Evolutionary conservation across 2,888 invertebrate genomes (phyloP), one percentile per base, ranked within the genome.

Genomic region (Sinelater perroti): DNA sequence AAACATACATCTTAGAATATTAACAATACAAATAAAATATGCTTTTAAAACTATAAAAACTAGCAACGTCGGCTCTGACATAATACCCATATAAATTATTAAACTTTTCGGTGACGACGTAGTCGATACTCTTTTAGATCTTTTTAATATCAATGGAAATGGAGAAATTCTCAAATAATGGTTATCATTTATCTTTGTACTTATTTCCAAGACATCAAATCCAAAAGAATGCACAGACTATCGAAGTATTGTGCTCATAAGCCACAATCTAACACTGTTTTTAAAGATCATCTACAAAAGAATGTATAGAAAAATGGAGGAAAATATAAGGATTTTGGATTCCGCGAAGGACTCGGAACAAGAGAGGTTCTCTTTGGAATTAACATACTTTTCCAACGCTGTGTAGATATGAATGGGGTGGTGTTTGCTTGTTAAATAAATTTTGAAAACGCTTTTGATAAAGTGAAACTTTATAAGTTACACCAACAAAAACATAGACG

Each of bases 21-120:
- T 56, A 54, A 44, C 35, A 56, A 6, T 28, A 40, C 16, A 56
- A 44, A 40, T 54, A 53, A 21, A 33, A 54, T 18, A 55, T 56
- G 56, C 56, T 13, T 33, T 55, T 40, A 18, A 56, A 56, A 16
- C 26, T 17, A 49, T 50, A 38, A 46, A 46, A 46, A 17, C 31
- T 7, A 31, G 30, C 17, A 45, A 45, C 14, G 30, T 18, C 13
- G 46, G 46, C 13, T 18, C 31, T 31, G 33, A 31, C 18, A 31
- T 14, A 46, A 46, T 33, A 46, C 46, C 46, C 8, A 46, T 46
- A 46, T 20, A 46, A n/a, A n/a, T n/a, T n/a, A n/a, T n/a, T n/a
- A n/a, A n/a, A n/a, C n/a, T n/a, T n/a, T n/a, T n/a, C n/a, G 31
- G 10, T 18, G 30, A 33, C 17, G 46, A 30, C 31, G 33, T 30